Evolutionary conservation across 2,113 vertebrate species (phyloP).

Genomic region (Lucifuga dentata): DNA sequence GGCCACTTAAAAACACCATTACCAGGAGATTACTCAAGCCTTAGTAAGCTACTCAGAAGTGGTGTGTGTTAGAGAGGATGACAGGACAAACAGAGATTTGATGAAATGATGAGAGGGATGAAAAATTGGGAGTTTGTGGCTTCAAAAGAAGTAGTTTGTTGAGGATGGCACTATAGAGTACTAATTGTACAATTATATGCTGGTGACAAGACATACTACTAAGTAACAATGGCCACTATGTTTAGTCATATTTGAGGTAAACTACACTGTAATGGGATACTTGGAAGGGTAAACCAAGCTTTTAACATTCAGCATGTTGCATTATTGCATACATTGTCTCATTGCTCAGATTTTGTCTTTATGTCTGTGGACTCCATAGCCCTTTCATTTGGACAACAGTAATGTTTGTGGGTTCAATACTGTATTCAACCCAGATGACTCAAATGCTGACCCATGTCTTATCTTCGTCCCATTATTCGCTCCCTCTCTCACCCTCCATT

Average conservation of each 20-base stretch:
- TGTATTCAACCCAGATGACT: slow-evolving; percentile 36
- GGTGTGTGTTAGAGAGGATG: slow-evolving; percentile 51
- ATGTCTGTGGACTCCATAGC: slow-evolving; percentile 15
- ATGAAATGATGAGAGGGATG: slow-evolving; percentile 27
- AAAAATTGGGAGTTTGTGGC: slow-evolving; percentile 13
- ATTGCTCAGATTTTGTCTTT: slow-evolving; percentile 1
- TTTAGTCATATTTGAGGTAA: slow-evolving; percentile 1
- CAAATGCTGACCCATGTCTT: slow-evolving; percentile 40
- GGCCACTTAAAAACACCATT: slow-evolving; percentile 76
- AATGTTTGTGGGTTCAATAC: slow-evolving; percentile 8
- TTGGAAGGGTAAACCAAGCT: not conserved
- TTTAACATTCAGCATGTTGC: not conserved
- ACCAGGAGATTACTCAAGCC: slow-evolving; percentile 56
- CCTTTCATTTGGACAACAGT: slow-evolving; percentile 14
- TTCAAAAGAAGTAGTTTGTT: slow-evolving; percentile 8
- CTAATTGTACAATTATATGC: slow-evolving; percentile 4
- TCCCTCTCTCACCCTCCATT: slow-evolving; percentile 18
- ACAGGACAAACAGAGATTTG: slow-evolving; percentile 53
- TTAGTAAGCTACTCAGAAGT: slow-evolving; percentile 65
- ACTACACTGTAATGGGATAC: slow-evolving; percentile 5
- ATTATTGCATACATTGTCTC: slow-evolving; percentile 6
- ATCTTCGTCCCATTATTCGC: slow-evolving; percentile 42
- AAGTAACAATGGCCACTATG: not conserved
- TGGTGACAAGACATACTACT: not conserved
- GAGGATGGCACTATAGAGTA: slow-evolving; percentile 8